These are phyloP conservation scores for Sialis lutaria DNA, from an alignment of 2,888 invertebrate species.

Conservation along the genomic window DNA sequence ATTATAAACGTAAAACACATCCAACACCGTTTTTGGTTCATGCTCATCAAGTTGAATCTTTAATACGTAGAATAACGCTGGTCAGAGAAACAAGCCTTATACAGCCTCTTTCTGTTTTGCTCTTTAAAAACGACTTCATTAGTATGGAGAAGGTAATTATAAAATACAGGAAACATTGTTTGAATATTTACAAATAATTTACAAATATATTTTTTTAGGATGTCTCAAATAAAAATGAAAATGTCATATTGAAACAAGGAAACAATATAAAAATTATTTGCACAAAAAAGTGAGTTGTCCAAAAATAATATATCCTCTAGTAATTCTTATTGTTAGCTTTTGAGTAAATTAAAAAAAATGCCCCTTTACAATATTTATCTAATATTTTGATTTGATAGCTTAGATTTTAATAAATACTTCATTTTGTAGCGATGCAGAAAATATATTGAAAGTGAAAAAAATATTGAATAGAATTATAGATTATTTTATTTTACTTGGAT, in stretches of 20 bases:
- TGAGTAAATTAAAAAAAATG: too few relatives aligned
- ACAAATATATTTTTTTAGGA: constrained; percentile 4
- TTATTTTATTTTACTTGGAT: too few relatives aligned
- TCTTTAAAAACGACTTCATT: constrained; percentile 28
- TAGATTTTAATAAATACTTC: too few relatives aligned
- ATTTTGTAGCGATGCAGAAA: too few relatives aligned
- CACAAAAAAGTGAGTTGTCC: not conserved
- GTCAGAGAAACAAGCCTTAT: constrained; percentile 38
- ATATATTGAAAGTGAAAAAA: too few relatives aligned
- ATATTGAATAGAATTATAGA: too few relatives aligned
- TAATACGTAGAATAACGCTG: constrained; percentile 32
- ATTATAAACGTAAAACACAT: constrained; percentile 29
- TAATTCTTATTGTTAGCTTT: too few relatives aligned
- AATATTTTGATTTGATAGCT: too few relatives aligned
- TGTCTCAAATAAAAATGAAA: constrained; percentile 2
- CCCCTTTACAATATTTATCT: too few relatives aligned
- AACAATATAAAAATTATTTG: not conserved
- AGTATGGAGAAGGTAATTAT: not conserved
- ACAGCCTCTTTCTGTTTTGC: constrained; percentile 36
- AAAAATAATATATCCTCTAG: too few relatives aligned
- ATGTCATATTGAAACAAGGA: not conserved
- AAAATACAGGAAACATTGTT: not conserved
- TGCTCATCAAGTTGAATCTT: constrained; percentile 36
- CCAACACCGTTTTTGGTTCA: constrained; percentile 32
- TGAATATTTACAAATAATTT: constrained; percentile 4